These are phyloP conservation scores for Biston betularia DNA, from an alignment of 2,888 invertebrate species.

Conservation along the genomic window DNA sequence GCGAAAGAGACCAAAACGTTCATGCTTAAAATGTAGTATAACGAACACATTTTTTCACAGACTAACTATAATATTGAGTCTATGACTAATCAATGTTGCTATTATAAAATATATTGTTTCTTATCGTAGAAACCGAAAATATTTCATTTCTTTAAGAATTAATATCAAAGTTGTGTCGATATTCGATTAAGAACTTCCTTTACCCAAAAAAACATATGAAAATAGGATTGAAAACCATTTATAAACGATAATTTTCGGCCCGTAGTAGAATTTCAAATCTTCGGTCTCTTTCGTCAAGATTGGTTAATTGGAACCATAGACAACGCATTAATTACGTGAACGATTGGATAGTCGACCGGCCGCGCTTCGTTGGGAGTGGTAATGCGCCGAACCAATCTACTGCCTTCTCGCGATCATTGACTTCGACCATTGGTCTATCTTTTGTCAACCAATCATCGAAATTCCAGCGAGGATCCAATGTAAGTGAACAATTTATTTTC, in stretches of 20 bases:
- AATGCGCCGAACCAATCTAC: conserved; percentile 88
- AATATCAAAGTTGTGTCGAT: not conserved
- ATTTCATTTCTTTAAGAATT: not conserved
- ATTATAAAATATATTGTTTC: not conserved
- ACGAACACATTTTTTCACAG: not conserved
- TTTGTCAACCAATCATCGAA: conserved; percentile 96
- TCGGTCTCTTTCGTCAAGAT: conserved; percentile 41
- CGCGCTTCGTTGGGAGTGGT: conserved; percentile 88
- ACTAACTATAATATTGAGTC: not conserved
- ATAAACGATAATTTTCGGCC: no score
- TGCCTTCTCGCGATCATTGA: conserved; percentile 91
- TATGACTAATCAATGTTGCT: conserved; percentile 9
- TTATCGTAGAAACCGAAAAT: not conserved
- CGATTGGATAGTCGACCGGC: conserved; percentile 74
- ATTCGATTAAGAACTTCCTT: not conserved
- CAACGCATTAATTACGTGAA: conserved; percentile 77
- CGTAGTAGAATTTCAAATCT: conserved; percentile 27
- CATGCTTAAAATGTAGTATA: not conserved
- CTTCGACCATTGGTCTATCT: conserved; percentile 94
- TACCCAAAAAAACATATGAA: no score
- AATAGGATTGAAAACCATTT: not conserved
- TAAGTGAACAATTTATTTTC: conserved; percentile 81
- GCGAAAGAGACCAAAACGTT: not conserved
- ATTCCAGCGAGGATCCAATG: conserved; percentile 88
- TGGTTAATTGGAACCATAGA: conserved; percentile 68